Conservation (phyloP, 2,797 vertebrate genomes). For the Anas capensis region DNA sequence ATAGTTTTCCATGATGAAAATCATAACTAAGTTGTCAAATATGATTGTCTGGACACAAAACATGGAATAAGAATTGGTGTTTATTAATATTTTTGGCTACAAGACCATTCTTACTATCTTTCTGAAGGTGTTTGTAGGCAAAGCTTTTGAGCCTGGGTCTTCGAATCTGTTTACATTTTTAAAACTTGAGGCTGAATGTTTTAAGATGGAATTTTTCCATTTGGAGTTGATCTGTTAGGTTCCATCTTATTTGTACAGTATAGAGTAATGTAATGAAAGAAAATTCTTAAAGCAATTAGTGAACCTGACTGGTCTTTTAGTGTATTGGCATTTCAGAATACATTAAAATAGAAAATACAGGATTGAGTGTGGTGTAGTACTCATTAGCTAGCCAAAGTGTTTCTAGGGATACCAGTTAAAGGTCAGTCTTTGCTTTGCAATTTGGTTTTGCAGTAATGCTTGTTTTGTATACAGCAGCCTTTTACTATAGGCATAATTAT, state of each 20-base stretch:
- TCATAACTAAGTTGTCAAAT: background rate
- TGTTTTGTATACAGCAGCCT: constrained; percentile 57
- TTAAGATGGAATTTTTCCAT: background rate
- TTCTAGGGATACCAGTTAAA: constrained; percentile 51
- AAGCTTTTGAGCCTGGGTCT: background rate
- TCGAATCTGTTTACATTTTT: background rate
- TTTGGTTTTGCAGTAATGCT: constrained; percentile 52
- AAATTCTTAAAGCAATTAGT: constrained; percentile 31
- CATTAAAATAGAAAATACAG: constrained; percentile 28
- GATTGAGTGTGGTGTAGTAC: background rate
- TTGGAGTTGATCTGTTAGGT: background rate
- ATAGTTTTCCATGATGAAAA: background rate
- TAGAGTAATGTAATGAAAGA: background rate
- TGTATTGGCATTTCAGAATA: constrained; percentile 20
- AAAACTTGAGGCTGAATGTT: background rate
- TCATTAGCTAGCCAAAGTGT: constrained; percentile 24
- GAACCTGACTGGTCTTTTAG: constrained; percentile 29
- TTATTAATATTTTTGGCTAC: background rate
- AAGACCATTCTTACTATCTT: background rate
- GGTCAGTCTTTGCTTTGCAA: constrained; percentile 60
- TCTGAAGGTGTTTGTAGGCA: background rate
- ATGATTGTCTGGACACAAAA: background rate
- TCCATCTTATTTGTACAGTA: background rate
- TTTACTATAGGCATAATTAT: constrained; percentile 48
- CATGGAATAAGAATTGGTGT: background rate